A percentile compares a stretch with the other conserved stretches of the same genome.
phyloP scores from a whole-genome alignment of 1,140 invertebrate species.

The Pteromalus puparum region DNA sequence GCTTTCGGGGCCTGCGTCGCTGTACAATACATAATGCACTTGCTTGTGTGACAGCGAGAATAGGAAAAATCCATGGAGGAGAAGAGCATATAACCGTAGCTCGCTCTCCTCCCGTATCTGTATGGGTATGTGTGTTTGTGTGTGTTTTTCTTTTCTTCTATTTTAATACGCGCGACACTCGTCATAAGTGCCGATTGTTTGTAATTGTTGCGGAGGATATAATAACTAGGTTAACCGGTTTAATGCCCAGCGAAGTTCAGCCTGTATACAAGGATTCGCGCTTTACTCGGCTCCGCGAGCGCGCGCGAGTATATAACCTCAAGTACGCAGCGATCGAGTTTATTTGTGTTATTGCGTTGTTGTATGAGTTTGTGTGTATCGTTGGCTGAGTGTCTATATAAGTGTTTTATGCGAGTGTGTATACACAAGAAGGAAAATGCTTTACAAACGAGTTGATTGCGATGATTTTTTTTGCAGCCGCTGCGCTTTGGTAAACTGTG shows the following conservation, averaged over 20 bases:
- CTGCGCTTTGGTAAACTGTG: not conserved
- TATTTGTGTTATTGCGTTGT: not conserved
- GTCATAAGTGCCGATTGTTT: slow-evolving; percentile 24
- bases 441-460: not conserved
- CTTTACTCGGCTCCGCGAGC: slow-evolving; percentile 7
- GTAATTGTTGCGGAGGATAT: slow-evolving; percentile 62
- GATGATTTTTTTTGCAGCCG: not conserved
- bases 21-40: not conserved
- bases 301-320: not conserved
- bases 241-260: slow-evolving; percentile 74
- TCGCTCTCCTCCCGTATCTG: not conserved
- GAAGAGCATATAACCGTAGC: not conserved
- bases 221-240: slow-evolving; percentile 68
- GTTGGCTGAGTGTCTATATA: not conserved
- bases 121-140: slow-evolving; percentile 10
- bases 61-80: slow-evolving; percentile 12
- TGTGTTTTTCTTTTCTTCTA: not conserved
- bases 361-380: not conserved
- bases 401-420: not conserved
- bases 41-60: not conserved
- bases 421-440: slow-evolving; percentile 14
- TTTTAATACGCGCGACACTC: slow-evolving; percentile 32
- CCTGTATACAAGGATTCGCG: slow-evolving; percentile 57
- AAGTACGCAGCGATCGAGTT: not conserved
- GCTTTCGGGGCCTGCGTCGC: slow-evolving; percentile 8